Evolutionary conservation across 2,888 invertebrate genomes (phyloP), one percentile per base, ranked within the genome.

Genomic region (Erebia aethiops): DNA sequence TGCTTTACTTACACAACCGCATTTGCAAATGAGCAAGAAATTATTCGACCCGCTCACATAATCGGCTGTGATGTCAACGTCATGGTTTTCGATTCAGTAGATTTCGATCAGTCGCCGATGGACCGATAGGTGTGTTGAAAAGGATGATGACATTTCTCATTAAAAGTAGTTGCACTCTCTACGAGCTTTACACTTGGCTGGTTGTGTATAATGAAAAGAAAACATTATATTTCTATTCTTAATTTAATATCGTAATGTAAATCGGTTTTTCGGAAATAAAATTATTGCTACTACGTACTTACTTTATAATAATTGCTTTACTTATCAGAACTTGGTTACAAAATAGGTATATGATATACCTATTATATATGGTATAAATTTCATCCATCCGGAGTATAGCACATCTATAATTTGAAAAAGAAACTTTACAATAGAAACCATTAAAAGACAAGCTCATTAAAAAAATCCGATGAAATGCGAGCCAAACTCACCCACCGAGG

Each of bases 31-130:
- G 68, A 76, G 74, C 74, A 72, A 78, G 77, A 79, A 82, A 82
- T 81, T 82, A 79, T 83, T 83, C 80, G 82, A 79, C 81, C 73
- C 80, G 82, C 79, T 84, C 81, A 78, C 83, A 77, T 79, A 78
- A 78, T 76, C 77, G 70, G 69, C 70, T 71, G 71, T 73, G 72
- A 74, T 77, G 72, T 71, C 76, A 74, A 74, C 71, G 69, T 75
- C 75, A 75, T 75, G 71, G 70, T 70, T 77, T 63, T 60, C 79
- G 77, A 74, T 78, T 76, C 74, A 76, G 70, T 57, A 58, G 67
- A 67, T 77, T 77, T 80, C 76, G 78, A 78, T 77, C 77, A 73
- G 70, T 61, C 72, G 71, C 69, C 71, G 73, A 76, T 76, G 69
- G 72, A 67, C 67, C 67, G 67, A 67, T 67, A 67, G 67, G 10